These are phyloP conservation scores for Sebastes kiyomatsui DNA, from an alignment of 2,797 vertebrate genomes.

Conservation along the genomic window DNA sequence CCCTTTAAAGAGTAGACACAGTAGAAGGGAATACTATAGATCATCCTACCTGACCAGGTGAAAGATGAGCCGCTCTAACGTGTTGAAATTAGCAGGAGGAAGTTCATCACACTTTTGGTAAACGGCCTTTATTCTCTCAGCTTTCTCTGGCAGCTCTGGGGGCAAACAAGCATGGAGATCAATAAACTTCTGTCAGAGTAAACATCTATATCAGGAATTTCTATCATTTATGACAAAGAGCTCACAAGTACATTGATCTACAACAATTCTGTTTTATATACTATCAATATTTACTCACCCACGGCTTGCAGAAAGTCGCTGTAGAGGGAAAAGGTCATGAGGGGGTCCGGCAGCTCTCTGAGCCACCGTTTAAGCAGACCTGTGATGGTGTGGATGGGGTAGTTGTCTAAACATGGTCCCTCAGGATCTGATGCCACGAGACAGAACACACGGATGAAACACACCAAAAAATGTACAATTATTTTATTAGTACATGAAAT, in stretches of 20 bases:
- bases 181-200: background rate
- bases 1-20: background rate
- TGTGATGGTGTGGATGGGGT: slow-evolving; percentile 93
- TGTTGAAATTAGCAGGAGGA: slow-evolving; percentile 88
- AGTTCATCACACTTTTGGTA: slow-evolving; percentile 93
- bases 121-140: slow-evolving; percentile 89
- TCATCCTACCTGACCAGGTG: slow-evolving; percentile 91
- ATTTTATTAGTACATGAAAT: background rate
- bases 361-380: slow-evolving; percentile 96
- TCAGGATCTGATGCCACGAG: slow-evolving; percentile 82
- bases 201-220: background rate
- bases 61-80: slow-evolving; percentile 93
- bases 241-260: background rate
- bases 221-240: background rate
- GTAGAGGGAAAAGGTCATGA: slow-evolving; percentile 95
- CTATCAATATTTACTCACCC: slow-evolving; percentile 79
- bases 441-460: slow-evolving; percentile 1
- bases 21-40: background rate
- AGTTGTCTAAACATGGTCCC: slow-evolving; percentile 86
- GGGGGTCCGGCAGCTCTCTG: slow-evolving; percentile 92
- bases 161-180: background rate
- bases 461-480: rapidly evolving
- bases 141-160: slow-evolving; percentile 90
- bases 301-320: slow-evolving; percentile 91
- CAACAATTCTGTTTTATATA: background rate